Evolutionary conservation across 2,797 vertebrate genomes (phyloP), one percentile per base, ranked within the genome.

Genomic region (Catharus ustulatus): DNA sequence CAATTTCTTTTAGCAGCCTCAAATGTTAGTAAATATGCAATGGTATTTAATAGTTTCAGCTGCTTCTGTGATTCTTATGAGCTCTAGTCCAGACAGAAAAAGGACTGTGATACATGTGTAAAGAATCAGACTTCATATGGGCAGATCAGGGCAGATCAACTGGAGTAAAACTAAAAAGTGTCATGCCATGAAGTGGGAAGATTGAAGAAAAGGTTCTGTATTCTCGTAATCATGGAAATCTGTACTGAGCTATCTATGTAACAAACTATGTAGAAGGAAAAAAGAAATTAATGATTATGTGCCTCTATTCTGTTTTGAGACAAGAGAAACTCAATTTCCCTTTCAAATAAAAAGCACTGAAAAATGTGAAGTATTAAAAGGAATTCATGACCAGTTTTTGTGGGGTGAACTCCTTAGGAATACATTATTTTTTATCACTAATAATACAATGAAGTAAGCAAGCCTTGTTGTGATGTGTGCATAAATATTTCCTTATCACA

Each of bases 401-500:
- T 4, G 8, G 9, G 3, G 2, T 74, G 6, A 80, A 45, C 4
- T 77, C 18, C 52, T 49, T 52, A 61, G 13, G 8, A 43, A 68
- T 17, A 58, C 3, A 29, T 11, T 32, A 8, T 1, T 29, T 85
- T 77, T 67, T 67, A 3, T 69, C 21, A 42, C 7, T 21, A 23
- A 64, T 52, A 10, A n/a, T 15, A 45, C 2, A 57, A 32, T n/a
- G 34, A 57, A 49, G n/a, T 59, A 73, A 40, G 6, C 13, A 43
- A 71, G 16, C 1, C 62, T 63, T 75, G 8, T 29, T 73, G 12
- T 29, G 4, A 73, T 23, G 1, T n/a, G 6, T 15, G 13, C 0
- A 2, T 76, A 69, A 84, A 67, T 1, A 74, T 52, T 84, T 80
- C 13, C 13, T 30, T 52, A 26, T 45, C 7, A 12, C 2, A 38